Percentiles rank a stretch among this genome's conserved stretches.
Conservation (phyloP, 2,797 vertebrate species). For the Spheniscus humboldti region DNA sequence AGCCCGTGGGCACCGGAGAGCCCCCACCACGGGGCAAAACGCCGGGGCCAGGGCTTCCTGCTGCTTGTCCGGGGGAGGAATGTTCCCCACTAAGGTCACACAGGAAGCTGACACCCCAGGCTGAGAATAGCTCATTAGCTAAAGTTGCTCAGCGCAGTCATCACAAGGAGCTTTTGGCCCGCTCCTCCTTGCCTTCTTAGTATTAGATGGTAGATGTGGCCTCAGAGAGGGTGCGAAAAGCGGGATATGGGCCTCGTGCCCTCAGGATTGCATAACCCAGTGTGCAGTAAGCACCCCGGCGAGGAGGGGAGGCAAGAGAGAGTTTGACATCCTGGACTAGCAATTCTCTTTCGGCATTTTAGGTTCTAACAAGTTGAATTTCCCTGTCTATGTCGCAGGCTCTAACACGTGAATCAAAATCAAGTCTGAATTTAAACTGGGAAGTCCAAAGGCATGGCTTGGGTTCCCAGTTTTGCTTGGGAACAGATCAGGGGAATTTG, state of each 20-base stretch:
- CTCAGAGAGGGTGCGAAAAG: neutral
- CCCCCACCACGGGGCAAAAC: rapidly evolving
- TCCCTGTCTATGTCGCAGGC: neutral
- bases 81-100: slow-evolving; percentile 46
- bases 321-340: rapidly evolving
- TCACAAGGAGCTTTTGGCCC: slow-evolving; percentile 25
- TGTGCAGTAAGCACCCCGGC: rapidly evolving
- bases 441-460: neutral
- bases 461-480: neutral
- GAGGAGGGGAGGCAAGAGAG: neutral
- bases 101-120: slow-evolving; percentile 27
- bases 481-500: neutral
- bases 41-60: neutral
- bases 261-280: neutral
- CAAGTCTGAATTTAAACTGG: neutral
- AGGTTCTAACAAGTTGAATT: neutral
- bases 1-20: neutral
- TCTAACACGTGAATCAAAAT: neutral
- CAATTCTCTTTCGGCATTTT: neutral
- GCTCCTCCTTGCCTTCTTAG: neutral
- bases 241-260: neutral
- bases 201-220: neutral
- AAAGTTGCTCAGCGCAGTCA: neutral
- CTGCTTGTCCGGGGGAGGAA: neutral
- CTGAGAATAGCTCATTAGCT: slow-evolving; percentile 55